Conservation (phyloP, 2,797 vertebrate genomes). For the Gymnodraco acuticeps region DNA sequence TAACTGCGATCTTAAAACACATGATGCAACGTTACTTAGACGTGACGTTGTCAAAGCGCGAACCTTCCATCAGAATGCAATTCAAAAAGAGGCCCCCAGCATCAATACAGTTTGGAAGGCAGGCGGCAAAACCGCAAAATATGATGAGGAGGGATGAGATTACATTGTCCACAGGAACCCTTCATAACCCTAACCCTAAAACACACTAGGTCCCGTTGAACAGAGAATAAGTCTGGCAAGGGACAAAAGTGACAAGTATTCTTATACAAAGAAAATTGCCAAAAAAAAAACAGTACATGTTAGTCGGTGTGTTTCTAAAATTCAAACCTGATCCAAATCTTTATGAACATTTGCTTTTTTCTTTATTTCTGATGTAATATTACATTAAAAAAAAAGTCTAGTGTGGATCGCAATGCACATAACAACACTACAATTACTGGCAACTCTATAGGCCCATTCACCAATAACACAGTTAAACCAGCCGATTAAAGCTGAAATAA, state of each 20-base stretch:
- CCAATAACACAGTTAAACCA: conserved; percentile 72
- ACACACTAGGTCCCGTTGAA: not conserved
- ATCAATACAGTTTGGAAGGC: no score
- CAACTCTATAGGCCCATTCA: conserved; percentile 71
- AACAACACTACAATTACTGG: conserved; percentile 73
- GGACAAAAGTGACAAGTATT: not conserved
- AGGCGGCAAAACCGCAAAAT: no score
- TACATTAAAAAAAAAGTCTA: conserved; percentile 16
- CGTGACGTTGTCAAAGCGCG: no score
- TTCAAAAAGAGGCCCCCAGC: no score
- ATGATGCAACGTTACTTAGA: no score
- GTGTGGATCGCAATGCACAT: conserved; percentile 47
- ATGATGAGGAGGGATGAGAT: no score
- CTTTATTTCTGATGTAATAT: conserved; percentile 15
- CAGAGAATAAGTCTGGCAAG: not conserved
- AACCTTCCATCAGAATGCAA: no score
- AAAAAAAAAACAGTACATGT: conserved; percentile 1
- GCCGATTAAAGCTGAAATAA: conserved; percentile 75
- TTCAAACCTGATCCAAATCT: not conserved
- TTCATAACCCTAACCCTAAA: not conserved
- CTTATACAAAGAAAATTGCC: not conserved
- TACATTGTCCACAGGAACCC: not conserved
- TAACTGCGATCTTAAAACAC: no score
- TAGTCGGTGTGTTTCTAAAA: conserved; percentile 1
- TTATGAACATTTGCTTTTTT: not conserved